Evolutionary conservation across 2,797 vertebrate species (phyloP).

Genomic region (Lateolabrax maculatus): DNA sequence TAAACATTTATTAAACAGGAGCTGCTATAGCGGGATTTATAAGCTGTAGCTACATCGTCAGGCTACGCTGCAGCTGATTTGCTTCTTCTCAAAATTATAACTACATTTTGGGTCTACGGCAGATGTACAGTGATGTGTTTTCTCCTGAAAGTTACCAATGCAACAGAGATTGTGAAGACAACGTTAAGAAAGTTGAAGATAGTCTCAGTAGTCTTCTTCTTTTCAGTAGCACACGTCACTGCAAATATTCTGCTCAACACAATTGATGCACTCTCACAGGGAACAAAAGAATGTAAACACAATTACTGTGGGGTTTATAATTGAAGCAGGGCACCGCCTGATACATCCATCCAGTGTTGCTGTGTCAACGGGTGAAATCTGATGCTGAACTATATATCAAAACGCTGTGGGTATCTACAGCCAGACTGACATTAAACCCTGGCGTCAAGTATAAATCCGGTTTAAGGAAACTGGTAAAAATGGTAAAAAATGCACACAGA

Average conservation of each 20-base stretch:
- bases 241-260: neutral
- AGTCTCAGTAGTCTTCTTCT: neutral
- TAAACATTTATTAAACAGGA: neutral
- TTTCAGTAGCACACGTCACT: neutral
- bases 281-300: neutral
- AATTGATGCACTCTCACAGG: neutral
- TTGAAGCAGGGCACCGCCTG: neutral
- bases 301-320: neutral
- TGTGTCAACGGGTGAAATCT: constrained; percentile 5
- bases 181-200: neutral
- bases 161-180: neutral
- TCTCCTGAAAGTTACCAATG: neutral
- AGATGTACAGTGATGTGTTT: neutral
- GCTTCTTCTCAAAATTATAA: neutral
- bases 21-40: neutral
- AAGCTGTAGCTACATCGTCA: neutral
- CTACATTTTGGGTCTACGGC: neutral
- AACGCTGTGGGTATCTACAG: neutral
- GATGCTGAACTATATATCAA: constrained; percentile 5
- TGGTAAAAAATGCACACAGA: neutral
- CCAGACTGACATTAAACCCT: neutral
- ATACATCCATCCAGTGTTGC: neutral
- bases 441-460: neutral
- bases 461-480: neutral
- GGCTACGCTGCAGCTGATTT: neutral